These are phyloP conservation scores for Phoronis australis DNA, from an alignment of 2,888 invertebrate genomes.

Conservation along the genomic window DNA sequence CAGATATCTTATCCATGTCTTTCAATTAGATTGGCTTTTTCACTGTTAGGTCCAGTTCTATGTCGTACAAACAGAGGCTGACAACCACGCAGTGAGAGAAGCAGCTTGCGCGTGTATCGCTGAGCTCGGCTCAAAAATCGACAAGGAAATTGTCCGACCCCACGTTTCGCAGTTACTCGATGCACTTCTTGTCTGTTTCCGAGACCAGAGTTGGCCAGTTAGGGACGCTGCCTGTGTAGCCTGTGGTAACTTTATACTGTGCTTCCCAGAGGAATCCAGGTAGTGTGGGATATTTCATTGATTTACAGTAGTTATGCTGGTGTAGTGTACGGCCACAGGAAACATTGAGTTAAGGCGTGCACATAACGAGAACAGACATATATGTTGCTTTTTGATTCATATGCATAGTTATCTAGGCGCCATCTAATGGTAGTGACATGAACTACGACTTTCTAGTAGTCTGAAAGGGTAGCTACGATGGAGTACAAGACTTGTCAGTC, in stretches of 20 bases:
- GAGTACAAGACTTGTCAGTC: too few relatives aligned
- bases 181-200: slow-evolving; percentile 56
- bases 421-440: too few relatives aligned
- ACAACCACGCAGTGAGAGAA: slow-evolving; percentile 59
- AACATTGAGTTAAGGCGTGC: too few relatives aligned
- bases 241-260: slow-evolving; percentile 57
- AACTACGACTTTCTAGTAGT: too few relatives aligned
- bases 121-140: slow-evolving; percentile 56
- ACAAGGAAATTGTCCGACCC: slow-evolving; percentile 48
- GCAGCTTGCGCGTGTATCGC: slow-evolving; percentile 60
- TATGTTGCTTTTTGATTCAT: too few relatives aligned
- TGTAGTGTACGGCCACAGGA: too few relatives aligned
- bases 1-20: too few relatives aligned
- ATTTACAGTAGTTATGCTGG: too few relatives aligned
- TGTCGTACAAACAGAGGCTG: slow-evolving; percentile 54
- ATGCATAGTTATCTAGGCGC: too few relatives aligned
- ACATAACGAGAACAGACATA: too few relatives aligned
- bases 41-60: slow-evolving; percentile 55
- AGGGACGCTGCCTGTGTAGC: slow-evolving; percentile 59
- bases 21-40: slow-evolving; percentile 2
- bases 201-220: slow-evolving; percentile 60
- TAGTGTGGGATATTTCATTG: too few relatives aligned
- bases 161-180: slow-evolving; percentile 53
- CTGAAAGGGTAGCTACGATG: too few relatives aligned
- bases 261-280: slow-evolving; percentile 56